Evolutionary conservation across 2,113 vertebrate species (phyloP).

Genomic region (Origma solitaria): DNA sequence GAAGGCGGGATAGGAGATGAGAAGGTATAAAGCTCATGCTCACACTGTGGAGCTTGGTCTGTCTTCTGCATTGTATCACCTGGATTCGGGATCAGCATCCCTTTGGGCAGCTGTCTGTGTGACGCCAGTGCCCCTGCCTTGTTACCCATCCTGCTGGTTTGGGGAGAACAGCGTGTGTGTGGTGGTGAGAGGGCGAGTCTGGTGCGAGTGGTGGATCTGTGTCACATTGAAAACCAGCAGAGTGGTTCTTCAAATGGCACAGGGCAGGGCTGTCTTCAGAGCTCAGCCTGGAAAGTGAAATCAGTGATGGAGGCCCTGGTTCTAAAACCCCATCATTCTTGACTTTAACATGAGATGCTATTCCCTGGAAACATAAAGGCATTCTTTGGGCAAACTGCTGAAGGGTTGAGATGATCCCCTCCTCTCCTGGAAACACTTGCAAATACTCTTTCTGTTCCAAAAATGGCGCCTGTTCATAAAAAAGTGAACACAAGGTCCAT

Average conservation of each 20-base stretch:
- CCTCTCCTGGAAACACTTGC: background rate
- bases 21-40: background rate
- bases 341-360: background rate
- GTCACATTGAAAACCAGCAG: background rate
- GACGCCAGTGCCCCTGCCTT: fast-evolving
- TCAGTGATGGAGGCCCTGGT: background rate
- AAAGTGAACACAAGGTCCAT: background rate
- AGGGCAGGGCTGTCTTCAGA: background rate
- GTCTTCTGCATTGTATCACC: fast-evolving
- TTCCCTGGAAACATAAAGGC: background rate
- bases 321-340: background rate
- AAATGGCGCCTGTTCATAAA: background rate
- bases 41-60: background rate
- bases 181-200: fast-evolving
- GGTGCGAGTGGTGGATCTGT: fast-evolving
- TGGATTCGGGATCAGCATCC: background rate
- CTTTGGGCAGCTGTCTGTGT: background rate
- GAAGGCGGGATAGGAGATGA: background rate
- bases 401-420: background rate
- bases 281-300: background rate
- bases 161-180: background rate
- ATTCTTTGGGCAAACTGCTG: background rate
- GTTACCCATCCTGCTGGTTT: fast-evolving
- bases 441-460: background rate
- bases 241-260: background rate